phyloP scores from a whole-genome alignment of 1,140 invertebrate genomes.

The Brachionus manjavacas region DNA sequence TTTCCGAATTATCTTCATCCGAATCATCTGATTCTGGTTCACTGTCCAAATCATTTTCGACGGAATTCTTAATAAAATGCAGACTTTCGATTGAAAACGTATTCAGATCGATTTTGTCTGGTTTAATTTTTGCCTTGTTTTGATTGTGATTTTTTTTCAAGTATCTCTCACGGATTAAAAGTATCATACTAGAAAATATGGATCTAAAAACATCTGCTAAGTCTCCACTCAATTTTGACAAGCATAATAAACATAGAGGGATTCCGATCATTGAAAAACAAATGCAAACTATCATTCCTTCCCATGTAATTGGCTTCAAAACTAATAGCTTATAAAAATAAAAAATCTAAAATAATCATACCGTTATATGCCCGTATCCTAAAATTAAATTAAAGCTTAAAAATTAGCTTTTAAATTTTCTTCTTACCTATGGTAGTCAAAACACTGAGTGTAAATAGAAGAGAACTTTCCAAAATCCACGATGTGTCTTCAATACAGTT shows the following conservation, averaged over 20 bases:
- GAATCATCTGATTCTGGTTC: not conserved
- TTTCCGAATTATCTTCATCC: not conserved
- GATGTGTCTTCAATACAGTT: constrained; percentile 1
- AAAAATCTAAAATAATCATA: not conserved
- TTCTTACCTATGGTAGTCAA: constrained; percentile 31
- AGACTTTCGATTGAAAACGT: not conserved
- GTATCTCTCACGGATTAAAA: not conserved
- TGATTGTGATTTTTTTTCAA: not conserved
- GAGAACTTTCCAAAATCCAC: constrained; percentile 28
- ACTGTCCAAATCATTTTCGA: not conserved
- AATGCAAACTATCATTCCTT: constrained; percentile 32
- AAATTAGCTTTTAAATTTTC: not conserved
- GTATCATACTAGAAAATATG: not conserved
- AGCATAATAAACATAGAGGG: constrained; percentile 25
- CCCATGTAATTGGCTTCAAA: constrained; percentile 29
- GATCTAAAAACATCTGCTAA: constrained; percentile 22
- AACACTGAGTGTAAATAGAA: constrained; percentile 25
- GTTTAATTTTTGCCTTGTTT: not conserved
- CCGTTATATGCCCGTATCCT: constrained; percentile 40
- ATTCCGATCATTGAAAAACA: constrained; percentile 42
- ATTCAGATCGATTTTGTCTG: not conserved
- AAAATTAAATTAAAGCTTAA: not conserved
- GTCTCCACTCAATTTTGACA: constrained; percentile 27
- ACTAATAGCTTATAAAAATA: not conserved
- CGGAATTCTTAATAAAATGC: not conserved